Conservation (phyloP, 2,888 invertebrate species). For the Portevinia maculata region DNA sequence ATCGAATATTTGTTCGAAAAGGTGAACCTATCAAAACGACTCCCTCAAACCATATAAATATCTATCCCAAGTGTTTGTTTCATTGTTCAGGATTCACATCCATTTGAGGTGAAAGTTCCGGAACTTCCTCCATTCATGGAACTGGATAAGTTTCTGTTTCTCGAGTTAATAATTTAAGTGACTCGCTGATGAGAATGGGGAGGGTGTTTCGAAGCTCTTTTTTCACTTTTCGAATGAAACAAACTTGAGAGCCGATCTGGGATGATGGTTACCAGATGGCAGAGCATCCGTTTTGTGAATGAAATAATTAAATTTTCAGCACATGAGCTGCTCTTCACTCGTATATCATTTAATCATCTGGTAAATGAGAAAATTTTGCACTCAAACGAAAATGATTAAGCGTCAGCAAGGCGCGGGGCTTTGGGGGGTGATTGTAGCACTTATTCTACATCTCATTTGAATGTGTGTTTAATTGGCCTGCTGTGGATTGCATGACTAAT, state of each 20-base stretch:
- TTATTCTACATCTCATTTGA: conserved; percentile 55
- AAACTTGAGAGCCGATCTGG: not conserved
- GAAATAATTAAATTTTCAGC: conserved; percentile 74
- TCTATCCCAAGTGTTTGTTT: conserved; percentile 2
- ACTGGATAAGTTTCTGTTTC: conserved; percentile 48
- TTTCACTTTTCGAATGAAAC: conserved; percentile 38
- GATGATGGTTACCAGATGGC: conserved; percentile 45
- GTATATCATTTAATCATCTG: conserved; percentile 73
- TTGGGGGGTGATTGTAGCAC: conserved; percentile 1
- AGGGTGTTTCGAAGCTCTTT: conserved; percentile 31
- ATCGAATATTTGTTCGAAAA: conserved; percentile 63
- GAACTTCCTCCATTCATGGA: conserved; percentile 32
- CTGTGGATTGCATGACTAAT: conserved; percentile 69
- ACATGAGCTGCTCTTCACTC: conserved; percentile 63
- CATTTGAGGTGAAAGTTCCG: conserved; percentile 55
- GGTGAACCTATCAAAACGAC: conserved; percentile 24
- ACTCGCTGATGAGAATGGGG: conserved; percentile 53
- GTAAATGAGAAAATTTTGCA: conserved; percentile 72
- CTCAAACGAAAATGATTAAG: conserved; percentile 73
- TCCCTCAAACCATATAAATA: not conserved
- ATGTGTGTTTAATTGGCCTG: conserved; percentile 71
- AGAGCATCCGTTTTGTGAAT: conserved; percentile 65
- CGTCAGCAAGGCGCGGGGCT: conserved; percentile 14
- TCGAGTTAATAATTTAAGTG: conserved; percentile 71
- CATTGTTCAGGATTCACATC: conserved; percentile 43